Conservation (phyloP, 2,797 vertebrate genomes). For the Arnoldichthys spilopterus region DNA sequence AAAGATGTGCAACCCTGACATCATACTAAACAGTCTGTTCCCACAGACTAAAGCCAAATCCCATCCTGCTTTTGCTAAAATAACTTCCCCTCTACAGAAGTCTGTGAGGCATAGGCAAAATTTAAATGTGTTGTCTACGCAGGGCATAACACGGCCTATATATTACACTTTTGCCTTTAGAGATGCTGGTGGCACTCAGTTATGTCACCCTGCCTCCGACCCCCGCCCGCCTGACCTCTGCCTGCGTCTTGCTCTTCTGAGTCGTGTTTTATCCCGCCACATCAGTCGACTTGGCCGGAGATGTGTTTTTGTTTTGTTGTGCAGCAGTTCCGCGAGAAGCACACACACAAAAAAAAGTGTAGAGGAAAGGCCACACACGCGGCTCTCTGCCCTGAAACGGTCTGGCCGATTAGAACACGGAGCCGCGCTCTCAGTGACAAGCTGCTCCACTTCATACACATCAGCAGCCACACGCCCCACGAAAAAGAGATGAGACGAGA, state of each 20-base stretch:
- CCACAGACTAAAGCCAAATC: background rate
- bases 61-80: background rate
- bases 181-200: slow-evolving; percentile 17
- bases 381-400: slow-evolving; percentile 26
- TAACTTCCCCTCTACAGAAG: background rate
- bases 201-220: slow-evolving; percentile 12
- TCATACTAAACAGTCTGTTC: background rate
- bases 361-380: slow-evolving; percentile 28
- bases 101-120: background rate
- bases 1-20: no score
- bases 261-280: slow-evolving; percentile 26
- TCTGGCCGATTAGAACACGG: slow-evolving; percentile 41
- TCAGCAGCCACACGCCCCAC: slow-evolving; percentile 38
- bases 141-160: slow-evolving; percentile 10
- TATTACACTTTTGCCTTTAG: slow-evolving; percentile 3
- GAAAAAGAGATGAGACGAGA: slow-evolving; percentile 5
- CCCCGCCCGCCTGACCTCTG: background rate
- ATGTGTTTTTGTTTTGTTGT: slow-evolving; percentile 46
- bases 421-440: slow-evolving; percentile 49
- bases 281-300: slow-evolving; percentile 31
- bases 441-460: slow-evolving; percentile 44
- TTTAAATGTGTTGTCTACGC: background rate
- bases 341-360: background rate
- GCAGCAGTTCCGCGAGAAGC: slow-evolving; percentile 35
- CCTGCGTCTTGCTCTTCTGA: slow-evolving; percentile 26